Evolutionary conservation across 1,140 invertebrate species (phyloP).

Genomic region (Rhagoletis pomonella): DNA sequence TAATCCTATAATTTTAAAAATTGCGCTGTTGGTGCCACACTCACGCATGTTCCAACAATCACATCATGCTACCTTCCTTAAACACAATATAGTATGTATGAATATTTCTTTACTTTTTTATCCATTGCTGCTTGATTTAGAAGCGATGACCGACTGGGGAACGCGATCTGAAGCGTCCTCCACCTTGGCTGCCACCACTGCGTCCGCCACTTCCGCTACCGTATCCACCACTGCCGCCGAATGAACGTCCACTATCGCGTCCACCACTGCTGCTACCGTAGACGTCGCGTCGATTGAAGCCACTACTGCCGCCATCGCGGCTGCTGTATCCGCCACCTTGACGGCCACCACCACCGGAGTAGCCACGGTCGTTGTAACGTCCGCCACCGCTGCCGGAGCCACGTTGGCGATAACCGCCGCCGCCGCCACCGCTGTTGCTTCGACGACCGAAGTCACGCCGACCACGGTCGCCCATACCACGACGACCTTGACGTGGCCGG

Average conservation of each 20-base stretch:
- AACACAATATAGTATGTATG: slow-evolving; percentile 10
- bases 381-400: slow-evolving; percentile 67
- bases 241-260: slow-evolving; percentile 68
- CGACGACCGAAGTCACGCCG: slow-evolving; percentile 76
- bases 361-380: slow-evolving; percentile 68
- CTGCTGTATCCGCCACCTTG: slow-evolving; percentile 66
- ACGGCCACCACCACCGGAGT: slow-evolving; percentile 64
- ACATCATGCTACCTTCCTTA: slow-evolving; percentile 22
- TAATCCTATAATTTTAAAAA: slow-evolving; percentile 40
- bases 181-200: slow-evolving; percentile 70
- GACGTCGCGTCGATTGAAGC: slow-evolving; percentile 69
- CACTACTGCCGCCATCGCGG: slow-evolving; percentile 67
- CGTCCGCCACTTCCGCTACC: slow-evolving; percentile 71
- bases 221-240: slow-evolving; percentile 73
- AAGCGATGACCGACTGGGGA: slow-evolving; percentile 70
- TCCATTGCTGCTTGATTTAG: slow-evolving; percentile 59
- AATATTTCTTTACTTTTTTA: slow-evolving; percentile 58
- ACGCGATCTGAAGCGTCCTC: slow-evolving; percentile 67
- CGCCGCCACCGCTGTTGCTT: slow-evolving; percentile 73
- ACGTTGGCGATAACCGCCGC: slow-evolving; percentile 67
- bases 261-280: slow-evolving; percentile 74
- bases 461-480: slow-evolving; percentile 76
- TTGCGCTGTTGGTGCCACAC: background rate
- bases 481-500: slow-evolving; percentile 77
- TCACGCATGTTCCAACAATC: slow-evolving; percentile 25